Conservation (phyloP, 2,113 vertebrate genomes). For the Tyto alba region DNA sequence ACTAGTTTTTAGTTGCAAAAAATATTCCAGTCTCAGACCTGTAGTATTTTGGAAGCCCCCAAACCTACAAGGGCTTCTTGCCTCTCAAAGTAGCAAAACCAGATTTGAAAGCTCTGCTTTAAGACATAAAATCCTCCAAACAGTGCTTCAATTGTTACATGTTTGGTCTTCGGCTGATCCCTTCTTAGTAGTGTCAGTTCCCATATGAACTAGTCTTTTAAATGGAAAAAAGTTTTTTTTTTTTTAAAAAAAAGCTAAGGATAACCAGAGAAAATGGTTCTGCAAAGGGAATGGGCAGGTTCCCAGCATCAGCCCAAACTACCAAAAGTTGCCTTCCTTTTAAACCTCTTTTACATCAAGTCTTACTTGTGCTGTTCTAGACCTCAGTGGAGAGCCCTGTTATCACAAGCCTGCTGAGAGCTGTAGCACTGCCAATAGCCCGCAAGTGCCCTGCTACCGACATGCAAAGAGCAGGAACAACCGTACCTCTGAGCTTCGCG, state of each 20-base stretch:
- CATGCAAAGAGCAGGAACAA: background rate
- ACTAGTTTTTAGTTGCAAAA: background rate
- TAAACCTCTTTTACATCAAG: background rate
- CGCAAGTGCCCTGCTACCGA: background rate
- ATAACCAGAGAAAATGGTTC: background rate
- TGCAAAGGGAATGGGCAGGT: background rate
- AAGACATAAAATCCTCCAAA: background rate
- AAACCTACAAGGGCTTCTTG: background rate
- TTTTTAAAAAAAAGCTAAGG: background rate
- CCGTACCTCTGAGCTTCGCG: conserved; percentile 93
- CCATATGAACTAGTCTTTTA: background rate
- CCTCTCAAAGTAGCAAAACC: background rate
- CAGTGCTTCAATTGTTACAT: background rate
- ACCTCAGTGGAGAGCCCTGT: background rate
- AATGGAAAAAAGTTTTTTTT: background rate
- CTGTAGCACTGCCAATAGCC: background rate
- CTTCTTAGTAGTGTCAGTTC: background rate
- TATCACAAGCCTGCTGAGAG: background rate
- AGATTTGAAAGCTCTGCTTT: background rate
- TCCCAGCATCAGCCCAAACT: background rate
- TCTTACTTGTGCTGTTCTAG: background rate
- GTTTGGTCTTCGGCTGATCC: background rate
- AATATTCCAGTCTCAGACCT: background rate
- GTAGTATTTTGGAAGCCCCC: background rate
- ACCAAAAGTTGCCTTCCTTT: background rate